A percentile compares a stretch with the other conserved stretches of the same genome.
These are phyloP conservation scores for Phylloscopus trochiloides DNA, from an alignment of 2,113 vertebrate genomes.

Conservation along the genomic window DNA sequence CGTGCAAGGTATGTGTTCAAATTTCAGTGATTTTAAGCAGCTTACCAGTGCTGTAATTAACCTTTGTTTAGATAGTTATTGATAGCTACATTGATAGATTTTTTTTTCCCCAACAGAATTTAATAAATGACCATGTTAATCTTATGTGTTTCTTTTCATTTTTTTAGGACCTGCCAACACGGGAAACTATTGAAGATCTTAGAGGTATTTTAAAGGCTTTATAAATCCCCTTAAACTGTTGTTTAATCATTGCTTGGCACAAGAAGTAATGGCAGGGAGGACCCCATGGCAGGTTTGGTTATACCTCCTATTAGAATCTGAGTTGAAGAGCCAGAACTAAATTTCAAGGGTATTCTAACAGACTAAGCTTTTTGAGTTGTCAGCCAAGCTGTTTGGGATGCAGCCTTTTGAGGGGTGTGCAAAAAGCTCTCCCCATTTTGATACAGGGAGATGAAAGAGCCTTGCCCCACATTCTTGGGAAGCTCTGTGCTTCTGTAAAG, in stretches of 20 bases:
- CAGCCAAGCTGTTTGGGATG: neutral
- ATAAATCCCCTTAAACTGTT: neutral
- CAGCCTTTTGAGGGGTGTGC: neutral
- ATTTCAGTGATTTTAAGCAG: neutral
- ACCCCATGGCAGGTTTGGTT: neutral
- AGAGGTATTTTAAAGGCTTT: slow-evolving; percentile 66
- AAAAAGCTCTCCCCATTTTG: neutral
- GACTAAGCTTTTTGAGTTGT: neutral
- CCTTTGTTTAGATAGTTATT: neutral
- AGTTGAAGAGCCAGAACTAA: neutral
- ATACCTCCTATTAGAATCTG: neutral
- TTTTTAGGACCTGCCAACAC: slow-evolving; percentile 68
- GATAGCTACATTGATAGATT: neutral
- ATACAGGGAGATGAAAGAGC: neutral
- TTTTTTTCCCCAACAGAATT: neutral
- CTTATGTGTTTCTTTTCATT: neutral
- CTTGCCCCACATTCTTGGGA: neutral
- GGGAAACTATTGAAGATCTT: slow-evolving; percentile 76
- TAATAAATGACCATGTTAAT: neutral
- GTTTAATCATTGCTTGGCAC: neutral
- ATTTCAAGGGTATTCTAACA: neutral
- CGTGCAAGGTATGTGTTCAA: neutral
- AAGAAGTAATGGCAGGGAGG: neutral
- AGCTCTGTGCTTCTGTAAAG: neutral
- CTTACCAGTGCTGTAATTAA: neutral